phyloP scores from a whole-genome alignment of 2,113 vertebrate genomes.

The Gnathonemus longibarbis region DNA sequence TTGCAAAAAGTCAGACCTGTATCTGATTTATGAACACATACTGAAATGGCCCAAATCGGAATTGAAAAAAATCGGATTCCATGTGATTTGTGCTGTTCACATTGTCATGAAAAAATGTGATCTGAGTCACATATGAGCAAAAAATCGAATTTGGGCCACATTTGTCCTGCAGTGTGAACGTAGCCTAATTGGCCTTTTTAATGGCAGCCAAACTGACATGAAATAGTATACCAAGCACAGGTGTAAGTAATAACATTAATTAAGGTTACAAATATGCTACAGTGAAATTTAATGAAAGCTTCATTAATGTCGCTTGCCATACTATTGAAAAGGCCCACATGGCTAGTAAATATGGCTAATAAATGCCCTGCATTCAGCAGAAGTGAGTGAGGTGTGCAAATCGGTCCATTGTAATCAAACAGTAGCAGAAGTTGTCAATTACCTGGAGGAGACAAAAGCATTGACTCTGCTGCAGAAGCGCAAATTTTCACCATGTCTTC shows the following conservation, averaged over 20 bases:
- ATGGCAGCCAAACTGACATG: too few species aligned
- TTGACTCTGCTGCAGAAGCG: background rate
- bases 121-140: too few species aligned
- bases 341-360: too few species aligned
- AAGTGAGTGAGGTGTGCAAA: conserved; percentile 6
- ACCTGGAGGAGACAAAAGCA: background rate
- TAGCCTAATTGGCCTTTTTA: too few species aligned
- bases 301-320: background rate
- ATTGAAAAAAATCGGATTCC: too few species aligned
- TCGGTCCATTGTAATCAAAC: background rate
- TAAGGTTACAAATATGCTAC: background rate
- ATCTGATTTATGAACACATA: too few species aligned
- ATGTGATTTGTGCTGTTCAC: too few species aligned
- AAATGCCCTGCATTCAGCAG: background rate
- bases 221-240: background rate
- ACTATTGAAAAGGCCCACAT: background rate
- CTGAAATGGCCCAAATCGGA: too few species aligned
- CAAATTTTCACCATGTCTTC: background rate
- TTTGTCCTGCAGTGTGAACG: too few species aligned
- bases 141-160: too few species aligned
- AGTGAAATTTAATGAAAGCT: background rate
- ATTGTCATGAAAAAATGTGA: too few species aligned
- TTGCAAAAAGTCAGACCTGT: too few species aligned
- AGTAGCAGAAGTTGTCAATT: background rate
- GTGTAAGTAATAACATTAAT: conserved; percentile 5